Conservation (phyloP, 35 echinoderm and acorn worm genomes). For the Eucidaris tribuloides region DNA sequence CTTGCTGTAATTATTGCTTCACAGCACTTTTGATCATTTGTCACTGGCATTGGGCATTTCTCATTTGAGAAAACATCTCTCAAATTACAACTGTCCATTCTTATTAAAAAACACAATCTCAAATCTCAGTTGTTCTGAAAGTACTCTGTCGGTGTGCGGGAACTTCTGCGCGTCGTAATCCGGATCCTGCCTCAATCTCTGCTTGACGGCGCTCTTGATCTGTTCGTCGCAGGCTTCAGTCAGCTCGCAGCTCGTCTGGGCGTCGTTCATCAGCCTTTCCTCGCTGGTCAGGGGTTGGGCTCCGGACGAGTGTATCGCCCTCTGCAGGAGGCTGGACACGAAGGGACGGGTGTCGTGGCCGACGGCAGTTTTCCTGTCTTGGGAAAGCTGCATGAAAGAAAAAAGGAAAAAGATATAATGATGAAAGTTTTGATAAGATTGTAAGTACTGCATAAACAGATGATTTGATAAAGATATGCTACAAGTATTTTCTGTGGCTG, state of each 20-base stretch:
- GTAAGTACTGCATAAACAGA: no score
- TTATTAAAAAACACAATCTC: no score
- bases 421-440: no score
- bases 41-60: no score
- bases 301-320: constrained; percentile 58
- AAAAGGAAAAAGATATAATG: no score
- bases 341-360: constrained; percentile 51
- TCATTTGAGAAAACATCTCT: no score
- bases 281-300: constrained; percentile 49
- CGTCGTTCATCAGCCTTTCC: constrained; percentile 43
- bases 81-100: no score
- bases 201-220: constrained; percentile 68
- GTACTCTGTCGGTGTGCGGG: constrained; percentile 77
- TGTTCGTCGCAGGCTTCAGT: constrained; percentile 81
- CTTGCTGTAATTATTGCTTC: no score
- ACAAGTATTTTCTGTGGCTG: no score
- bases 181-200: constrained; percentile 59
- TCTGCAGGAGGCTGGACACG: constrained; percentile 51
- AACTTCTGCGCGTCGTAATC: constrained; percentile 71
- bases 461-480: no score
- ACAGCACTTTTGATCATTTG: no score
- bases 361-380: constrained; percentile 51
- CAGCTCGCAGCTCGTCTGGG: constrained; percentile 37
- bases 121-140: constrained; percentile 65
- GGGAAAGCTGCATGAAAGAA: constrained; percentile 52